A percentile compares a stretch with the other conserved stretches of the same genome.
Evolutionary conservation across 2,888 invertebrate species (phyloP).

Genomic region (Epistrophe eligans): DNA sequence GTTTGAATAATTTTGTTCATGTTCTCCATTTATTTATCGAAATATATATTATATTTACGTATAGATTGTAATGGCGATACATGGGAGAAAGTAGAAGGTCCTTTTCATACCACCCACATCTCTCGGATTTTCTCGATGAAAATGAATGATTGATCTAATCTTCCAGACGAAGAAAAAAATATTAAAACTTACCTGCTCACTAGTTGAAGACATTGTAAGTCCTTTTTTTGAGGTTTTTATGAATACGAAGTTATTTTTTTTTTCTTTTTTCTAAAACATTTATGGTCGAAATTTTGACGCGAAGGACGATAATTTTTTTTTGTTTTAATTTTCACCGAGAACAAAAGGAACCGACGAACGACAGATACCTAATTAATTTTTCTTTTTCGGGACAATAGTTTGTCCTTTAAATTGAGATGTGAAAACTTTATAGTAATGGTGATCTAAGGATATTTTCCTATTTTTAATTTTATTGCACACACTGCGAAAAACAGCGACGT

Average conservation of each 20-base stretch:
- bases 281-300: slow-evolving; percentile 55
- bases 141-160: slow-evolving; percentile 21
- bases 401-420: slow-evolving; percentile 14
- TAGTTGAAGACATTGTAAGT: slow-evolving; percentile 73
- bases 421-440: slow-evolving; percentile 36
- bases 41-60: slow-evolving; percentile 22
- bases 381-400: slow-evolving; percentile 17
- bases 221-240: slow-evolving; percentile 48
- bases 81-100: slow-evolving; percentile 4
- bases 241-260: slow-evolving; percentile 27
- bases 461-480: slow-evolving; percentile 61
- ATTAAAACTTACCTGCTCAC: slow-evolving; percentile 70
- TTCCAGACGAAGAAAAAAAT: slow-evolving; percentile 1
- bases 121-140: slow-evolving; percentile 35
- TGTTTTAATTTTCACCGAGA: neutral
- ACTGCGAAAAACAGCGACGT: slow-evolving; percentile 76
- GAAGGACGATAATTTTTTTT: slow-evolving; percentile 42
- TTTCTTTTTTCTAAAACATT: slow-evolving; percentile 57
- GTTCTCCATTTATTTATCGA: slow-evolving; percentile 50
- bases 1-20: slow-evolving; percentile 48
- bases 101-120: slow-evolving; percentile 44
- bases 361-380: slow-evolving; percentile 6
- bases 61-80: slow-evolving; percentile 8
- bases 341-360: slow-evolving; percentile 17
- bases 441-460: slow-evolving; percentile 43